Base-by-base conservation (phyloP, 2,797 vertebrate species). In the Fistularia commersonii region DNA sequence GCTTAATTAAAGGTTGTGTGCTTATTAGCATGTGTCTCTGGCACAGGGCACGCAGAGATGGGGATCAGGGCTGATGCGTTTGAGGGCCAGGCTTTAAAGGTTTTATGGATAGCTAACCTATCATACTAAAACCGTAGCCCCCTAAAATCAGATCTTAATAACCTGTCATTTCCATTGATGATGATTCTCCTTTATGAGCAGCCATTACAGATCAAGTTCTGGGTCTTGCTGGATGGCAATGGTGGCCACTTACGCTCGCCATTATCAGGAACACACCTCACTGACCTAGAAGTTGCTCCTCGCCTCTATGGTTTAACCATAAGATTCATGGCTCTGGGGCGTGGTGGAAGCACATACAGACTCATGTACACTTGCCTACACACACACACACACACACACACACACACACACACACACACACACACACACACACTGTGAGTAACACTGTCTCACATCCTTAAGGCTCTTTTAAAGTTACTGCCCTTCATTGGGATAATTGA, bases 1-100 rank as follows among this genome's bases (percentile, higher is more conserved):
- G 95, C 94, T 98, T 98, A 97, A 99, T 99, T 99, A 98, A 97
- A 98, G 97, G 95, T 95, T 97, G 95, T 96, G 92, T 93, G 94
- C 93, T 96, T 98, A 97, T 99, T 98, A 98, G 96, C 97, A 98
- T 97, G 96, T 98, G 94, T 98, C 94, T 94, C 91, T 90, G 90
- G 90, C 87, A 85, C 80, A 82, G 90, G 93, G 90, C 82, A 80
- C 87, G 77, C 80, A 84, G 69, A 76, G 77, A 80, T 69, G 85
- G 90, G 91, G 90, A 91, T 89, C 87, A 85, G 90, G 92, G 91
- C 90, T 89, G 84, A 89, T 91, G 92, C 90, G 92, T 87, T 91
- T 89, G 91, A 89, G 88, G 87, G 88, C 90, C 81, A 82, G 91
- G 90, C 86, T 93, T 93, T 97, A 95, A 97, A 97, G 94, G 89